Evolutionary conservation across 2,113 vertebrate genomes (phyloP).

Genomic region (Eurystomus gularis): DNA sequence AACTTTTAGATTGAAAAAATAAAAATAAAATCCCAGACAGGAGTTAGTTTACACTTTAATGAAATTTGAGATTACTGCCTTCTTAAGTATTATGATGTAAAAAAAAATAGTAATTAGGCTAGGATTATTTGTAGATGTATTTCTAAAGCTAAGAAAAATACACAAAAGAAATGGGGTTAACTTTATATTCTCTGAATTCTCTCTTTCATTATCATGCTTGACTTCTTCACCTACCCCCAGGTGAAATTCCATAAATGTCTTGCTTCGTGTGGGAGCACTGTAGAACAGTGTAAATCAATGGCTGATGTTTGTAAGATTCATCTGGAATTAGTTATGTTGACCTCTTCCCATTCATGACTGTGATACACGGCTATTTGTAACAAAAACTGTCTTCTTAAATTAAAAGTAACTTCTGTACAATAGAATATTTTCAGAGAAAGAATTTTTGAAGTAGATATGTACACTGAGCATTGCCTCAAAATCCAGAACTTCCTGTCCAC

Average conservation of each 20-base stretch:
- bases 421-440: background rate
- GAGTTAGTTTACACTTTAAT: background rate
- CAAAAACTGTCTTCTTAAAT: background rate
- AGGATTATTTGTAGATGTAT: background rate
- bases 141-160: conserved; percentile 25
- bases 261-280: background rate
- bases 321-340: background rate
- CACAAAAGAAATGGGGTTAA: background rate
- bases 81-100: background rate
- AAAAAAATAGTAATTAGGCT: background rate
- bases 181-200: background rate
- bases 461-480: background rate
- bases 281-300: background rate
- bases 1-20: background rate
- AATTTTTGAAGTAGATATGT: background rate
- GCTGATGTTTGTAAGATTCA: background rate
- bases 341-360: background rate
- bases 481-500: background rate
- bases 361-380: background rate
- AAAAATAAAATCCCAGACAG: background rate
- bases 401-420: background rate
- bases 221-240: background rate
- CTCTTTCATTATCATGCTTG: background rate
- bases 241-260: background rate
- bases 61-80: background rate